Base-by-base conservation (phyloP, 2,113 vertebrate genomes). In the Alectura lathami region DNA sequence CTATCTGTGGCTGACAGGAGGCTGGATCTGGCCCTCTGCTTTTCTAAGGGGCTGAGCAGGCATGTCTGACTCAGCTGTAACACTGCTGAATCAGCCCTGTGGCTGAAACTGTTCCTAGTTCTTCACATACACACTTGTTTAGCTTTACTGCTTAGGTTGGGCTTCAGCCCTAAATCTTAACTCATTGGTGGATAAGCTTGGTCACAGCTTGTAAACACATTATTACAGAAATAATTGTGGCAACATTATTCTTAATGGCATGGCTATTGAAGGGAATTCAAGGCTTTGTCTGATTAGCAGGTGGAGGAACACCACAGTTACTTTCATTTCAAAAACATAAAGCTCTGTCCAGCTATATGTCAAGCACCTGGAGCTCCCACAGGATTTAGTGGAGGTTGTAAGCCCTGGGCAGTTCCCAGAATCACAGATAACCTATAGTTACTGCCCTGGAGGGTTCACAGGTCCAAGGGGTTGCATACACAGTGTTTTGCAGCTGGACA, bases 291-390 rank as follows among this genome's bases (percentile, higher is more conserved):
- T 7, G 78, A 60, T 82, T 62, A 68, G 40, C 38, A 59, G 66
- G 77, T 76, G 72, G 45, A 88, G 83, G 76, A 89, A 73, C 86
- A 3, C 1, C 57, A 63, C 40, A 62, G 40, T 64, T 91, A 29
- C 47, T 73, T 94, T 86, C 88, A 83, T 90, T 86, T 81, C 88
- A 72, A 92, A 92, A 95, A 83, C 62, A 47, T 1, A 59, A 74
- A 48, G 36, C 43, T 88, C 67, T 80, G 7, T 38, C 50, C 85
- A 57, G 48, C 83, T 70, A 18, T 6, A 21, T 51, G 76, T 60
- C 43, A n/a, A 60, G 70, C 47, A 89, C 60, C 53, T 78, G 57
- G 56, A 56, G 40, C 56, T 81, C 48, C 74, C 62, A 54, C 30
- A n/a, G 36, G 77, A 53, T 81, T 56, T 40, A 43, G 34, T 9